phyloP scores from a whole-genome alignment of 2,888 invertebrate species.

The Noctua janthe region DNA sequence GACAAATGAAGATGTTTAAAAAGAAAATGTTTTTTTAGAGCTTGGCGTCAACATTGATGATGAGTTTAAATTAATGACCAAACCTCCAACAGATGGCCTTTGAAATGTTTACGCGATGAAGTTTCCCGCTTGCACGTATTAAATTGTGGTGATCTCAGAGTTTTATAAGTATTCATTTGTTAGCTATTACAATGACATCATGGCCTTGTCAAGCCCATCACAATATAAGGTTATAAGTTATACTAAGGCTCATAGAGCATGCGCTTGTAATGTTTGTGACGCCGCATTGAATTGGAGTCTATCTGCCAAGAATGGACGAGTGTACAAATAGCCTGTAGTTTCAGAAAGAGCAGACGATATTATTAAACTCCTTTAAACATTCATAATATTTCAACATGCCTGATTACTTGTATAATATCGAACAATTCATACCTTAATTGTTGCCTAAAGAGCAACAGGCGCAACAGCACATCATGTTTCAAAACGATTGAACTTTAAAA shows the following conservation, averaged over 20 bases:
- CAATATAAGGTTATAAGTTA: slow-evolving; percentile 56
- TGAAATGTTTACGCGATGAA: slow-evolving; percentile 64
- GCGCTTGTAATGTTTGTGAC: slow-evolving; percentile 37
- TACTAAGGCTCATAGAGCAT: slow-evolving; percentile 49
- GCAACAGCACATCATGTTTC: slow-evolving; percentile 42
- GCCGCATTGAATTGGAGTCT: not conserved
- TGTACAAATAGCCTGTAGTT: slow-evolving; percentile 1
- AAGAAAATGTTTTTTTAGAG: slow-evolving; percentile 1
- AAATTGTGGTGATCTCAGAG: slow-evolving; percentile 84
- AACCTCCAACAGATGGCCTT: slow-evolving; percentile 56
- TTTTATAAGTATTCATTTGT: slow-evolving; percentile 76
- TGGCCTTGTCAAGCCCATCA: slow-evolving; percentile 72
- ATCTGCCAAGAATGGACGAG: slow-evolving; percentile 7
- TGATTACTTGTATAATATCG: slow-evolving; percentile 31
- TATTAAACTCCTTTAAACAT: not conserved
- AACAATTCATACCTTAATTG: slow-evolving; percentile 38
- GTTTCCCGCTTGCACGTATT: slow-evolving; percentile 72
- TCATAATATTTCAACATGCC: slow-evolving; percentile 4
- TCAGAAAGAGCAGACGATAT: not conserved
- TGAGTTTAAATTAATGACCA: slow-evolving; percentile 27
- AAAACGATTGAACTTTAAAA: slow-evolving; percentile 65
- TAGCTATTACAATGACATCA: slow-evolving; percentile 84
- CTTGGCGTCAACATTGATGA: slow-evolving; percentile 6
- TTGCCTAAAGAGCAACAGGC: slow-evolving; percentile 51
- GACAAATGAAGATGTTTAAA: slow-evolving; percentile 42